Conservation (phyloP, 1,140 invertebrate species). For the Thaumatotibia leucotreta region DNA sequence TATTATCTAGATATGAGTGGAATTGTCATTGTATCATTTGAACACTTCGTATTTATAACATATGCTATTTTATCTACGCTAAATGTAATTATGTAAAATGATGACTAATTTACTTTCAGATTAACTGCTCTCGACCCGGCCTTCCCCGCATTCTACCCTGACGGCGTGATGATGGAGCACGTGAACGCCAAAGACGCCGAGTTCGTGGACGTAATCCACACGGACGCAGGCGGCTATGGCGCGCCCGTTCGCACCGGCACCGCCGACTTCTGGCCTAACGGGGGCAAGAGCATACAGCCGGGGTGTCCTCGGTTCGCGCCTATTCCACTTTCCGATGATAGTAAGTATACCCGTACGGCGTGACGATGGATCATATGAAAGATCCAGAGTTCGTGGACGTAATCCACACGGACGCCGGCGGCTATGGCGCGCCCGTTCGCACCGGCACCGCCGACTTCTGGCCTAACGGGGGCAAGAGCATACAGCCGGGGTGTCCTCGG, state of each 20-base stretch:
- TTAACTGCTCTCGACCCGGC: constrained; percentile 79
- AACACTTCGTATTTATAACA: no score
- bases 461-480: constrained; percentile 78
- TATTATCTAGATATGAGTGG: no score
- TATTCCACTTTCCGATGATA: constrained; percentile 65
- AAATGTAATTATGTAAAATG: no score
- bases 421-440: constrained; percentile 75
- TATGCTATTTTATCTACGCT: no score
- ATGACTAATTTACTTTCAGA: constrained; percentile 42
- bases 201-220: constrained; percentile 84
- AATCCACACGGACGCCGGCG: constrained; percentile 82
- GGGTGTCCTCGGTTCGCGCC: constrained; percentile 76
- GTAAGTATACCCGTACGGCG: constrained; percentile 47
- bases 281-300: constrained; percentile 77
- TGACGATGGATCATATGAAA: constrained; percentile 78
- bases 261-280: constrained; percentile 81
- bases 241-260: constrained; percentile 77
- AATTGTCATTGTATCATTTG: no score
- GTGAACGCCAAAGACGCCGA: constrained; percentile 80
- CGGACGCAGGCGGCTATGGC: constrained; percentile 79
- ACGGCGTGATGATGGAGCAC: constrained; percentile 75
- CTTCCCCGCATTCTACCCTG: constrained; percentile 78
- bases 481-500: constrained; percentile 78
- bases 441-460: constrained; percentile 81
- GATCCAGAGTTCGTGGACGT: constrained; percentile 83